Evolutionary conservation across 1,140 invertebrate species (phyloP).

Genomic region (Steinernema khuongi): DNA sequence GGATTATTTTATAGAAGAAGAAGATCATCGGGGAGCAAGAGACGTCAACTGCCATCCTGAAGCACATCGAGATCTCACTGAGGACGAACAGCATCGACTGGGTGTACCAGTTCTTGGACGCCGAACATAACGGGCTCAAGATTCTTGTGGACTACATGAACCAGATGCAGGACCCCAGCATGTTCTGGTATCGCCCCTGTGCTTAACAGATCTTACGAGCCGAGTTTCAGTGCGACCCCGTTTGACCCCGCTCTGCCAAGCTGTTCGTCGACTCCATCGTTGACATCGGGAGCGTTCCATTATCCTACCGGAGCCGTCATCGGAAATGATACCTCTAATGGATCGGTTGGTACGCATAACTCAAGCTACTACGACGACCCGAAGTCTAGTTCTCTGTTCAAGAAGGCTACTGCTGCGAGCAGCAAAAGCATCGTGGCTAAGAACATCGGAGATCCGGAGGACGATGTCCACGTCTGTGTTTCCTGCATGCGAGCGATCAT

Average conservation of each 20-base stretch:
- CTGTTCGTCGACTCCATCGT: slow-evolving; percentile 20
- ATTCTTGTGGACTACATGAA: slow-evolving; percentile 83
- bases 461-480: slow-evolving; percentile 98
- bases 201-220: background rate
- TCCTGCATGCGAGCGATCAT: slow-evolving; percentile 97
- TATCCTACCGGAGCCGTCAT: background rate
- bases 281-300: background rate
- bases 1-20: slow-evolving; percentile 73
- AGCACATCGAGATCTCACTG: slow-evolving; percentile 95
- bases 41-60: slow-evolving; percentile 91
- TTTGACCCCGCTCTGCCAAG: slow-evolving; percentile 19
- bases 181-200: slow-evolving; percentile 28
- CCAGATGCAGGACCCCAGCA: slow-evolving; percentile 42
- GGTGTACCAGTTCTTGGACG: slow-evolving; percentile 94
- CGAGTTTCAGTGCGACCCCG: background rate
- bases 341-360: background rate
- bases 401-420: slow-evolving; percentile 14
- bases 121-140: slow-evolving; percentile 88
- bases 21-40: slow-evolving; percentile 87
- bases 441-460: slow-evolving; percentile 78
- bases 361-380: background rate
- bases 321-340: background rate
- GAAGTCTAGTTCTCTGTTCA: slow-evolving; percentile 15
- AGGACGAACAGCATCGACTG: slow-evolving; percentile 98
- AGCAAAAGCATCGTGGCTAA: slow-evolving; percentile 26